Evolutionary conservation across 2,888 invertebrate species (phyloP).

Genomic region (Tipula unca): DNA sequence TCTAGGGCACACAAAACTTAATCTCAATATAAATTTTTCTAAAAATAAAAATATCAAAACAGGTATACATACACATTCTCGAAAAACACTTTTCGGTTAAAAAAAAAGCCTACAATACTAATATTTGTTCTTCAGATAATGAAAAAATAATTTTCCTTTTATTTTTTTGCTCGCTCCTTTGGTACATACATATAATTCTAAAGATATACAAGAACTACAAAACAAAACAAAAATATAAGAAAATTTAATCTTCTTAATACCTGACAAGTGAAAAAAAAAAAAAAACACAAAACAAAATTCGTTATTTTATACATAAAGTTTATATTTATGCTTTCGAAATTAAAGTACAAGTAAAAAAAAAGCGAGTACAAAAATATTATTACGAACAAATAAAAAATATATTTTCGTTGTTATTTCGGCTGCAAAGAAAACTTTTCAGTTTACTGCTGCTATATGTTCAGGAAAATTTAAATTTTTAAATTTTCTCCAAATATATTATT

Average conservation of each 20-base stretch:
- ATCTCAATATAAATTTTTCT: neutral
- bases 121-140: neutral
- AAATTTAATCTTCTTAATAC: slow-evolving; percentile 8
- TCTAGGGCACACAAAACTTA: neutral
- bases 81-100: neutral
- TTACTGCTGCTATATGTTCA: neutral
- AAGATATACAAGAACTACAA: neutral
- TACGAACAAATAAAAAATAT: neutral
- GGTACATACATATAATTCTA: neutral
- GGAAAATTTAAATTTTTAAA: neutral
- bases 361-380: neutral
- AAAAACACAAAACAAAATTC: too few species aligned
- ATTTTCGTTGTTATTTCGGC: neutral
- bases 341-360: neutral
- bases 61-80: neutral
- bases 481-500: neutral
- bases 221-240: neutral
- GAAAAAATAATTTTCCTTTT: neutral
- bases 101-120: neutral
- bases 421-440: neutral
- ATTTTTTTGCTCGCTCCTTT: neutral
- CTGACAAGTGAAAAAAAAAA: neutral
- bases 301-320: neutral
- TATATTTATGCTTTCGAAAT: neutral
- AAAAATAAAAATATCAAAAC: neutral